Conservation (phyloP, 2,888 invertebrate genomes). For the Ceraclea dissimilis region DNA sequence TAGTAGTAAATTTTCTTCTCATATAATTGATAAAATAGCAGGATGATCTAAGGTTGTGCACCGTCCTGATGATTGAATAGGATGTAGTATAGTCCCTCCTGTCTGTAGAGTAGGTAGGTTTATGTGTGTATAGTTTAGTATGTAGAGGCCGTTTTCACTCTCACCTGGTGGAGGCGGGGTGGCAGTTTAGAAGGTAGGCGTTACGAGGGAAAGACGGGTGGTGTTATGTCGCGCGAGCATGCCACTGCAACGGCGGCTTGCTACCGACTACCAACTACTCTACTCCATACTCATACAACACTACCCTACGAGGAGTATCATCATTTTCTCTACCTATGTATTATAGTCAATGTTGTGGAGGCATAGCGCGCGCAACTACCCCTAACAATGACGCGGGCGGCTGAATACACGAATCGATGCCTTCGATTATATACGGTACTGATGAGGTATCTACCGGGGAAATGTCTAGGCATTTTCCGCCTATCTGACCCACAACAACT, state of each 20-base stretch:
- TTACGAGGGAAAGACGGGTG: not conserved
- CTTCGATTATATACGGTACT: slow-evolving; percentile 25
- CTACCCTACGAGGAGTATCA: slow-evolving; percentile 42
- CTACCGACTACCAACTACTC: slow-evolving; percentile 27
- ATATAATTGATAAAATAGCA: slow-evolving; percentile 15
- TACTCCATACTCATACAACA: slow-evolving; percentile 34
- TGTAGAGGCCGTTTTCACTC: slow-evolving; percentile 1
- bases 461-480: slow-evolving; percentile 16
- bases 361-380: slow-evolving; percentile 31
- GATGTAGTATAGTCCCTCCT: not conserved
- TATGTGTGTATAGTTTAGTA: not conserved
- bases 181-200: slow-evolving; percentile 10
- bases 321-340: slow-evolving; percentile 20
- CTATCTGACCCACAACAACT: slow-evolving; percentile 1
- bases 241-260: slow-evolving; percentile 29
- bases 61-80: slow-evolving; percentile 6
- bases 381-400: slow-evolving; percentile 18
- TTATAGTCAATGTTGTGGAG: slow-evolving; percentile 24
- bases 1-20: slow-evolving; percentile 24
- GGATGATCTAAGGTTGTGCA: slow-evolving; percentile 17
- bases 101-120: not conserved
- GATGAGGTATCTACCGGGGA: slow-evolving; percentile 19
- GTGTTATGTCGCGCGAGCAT: slow-evolving; percentile 4
- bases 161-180: slow-evolving; percentile 13
- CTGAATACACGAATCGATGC: slow-evolving; percentile 22